Percentiles rank a stretch among this genome's conserved stretches.
phyloP scores from a whole-genome alignment of 2,888 invertebrate genomes.

The Hyposoter dolosus region DNA sequence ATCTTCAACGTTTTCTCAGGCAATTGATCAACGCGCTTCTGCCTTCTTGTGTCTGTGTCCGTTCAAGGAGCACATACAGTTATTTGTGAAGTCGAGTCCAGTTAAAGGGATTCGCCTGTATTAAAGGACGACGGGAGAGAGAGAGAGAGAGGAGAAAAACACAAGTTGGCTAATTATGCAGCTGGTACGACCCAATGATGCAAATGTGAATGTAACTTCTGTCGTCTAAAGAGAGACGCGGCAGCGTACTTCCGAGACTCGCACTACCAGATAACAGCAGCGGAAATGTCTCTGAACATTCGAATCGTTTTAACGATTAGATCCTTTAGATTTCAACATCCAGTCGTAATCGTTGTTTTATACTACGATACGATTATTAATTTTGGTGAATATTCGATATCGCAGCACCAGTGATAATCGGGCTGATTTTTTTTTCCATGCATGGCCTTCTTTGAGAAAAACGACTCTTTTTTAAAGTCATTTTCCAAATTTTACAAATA shows the following conservation, averaged over 20 bases:
- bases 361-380: too few species aligned
- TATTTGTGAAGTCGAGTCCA: constrained; percentile 43
- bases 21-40: constrained; percentile 21
- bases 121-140: neutral
- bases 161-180: constrained; percentile 42
- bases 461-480: too few species aligned
- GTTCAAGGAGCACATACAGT: constrained; percentile 41
- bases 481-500: too few species aligned
- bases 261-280: constrained; percentile 18
- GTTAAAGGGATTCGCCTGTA: constrained; percentile 11
- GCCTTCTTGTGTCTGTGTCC: neutral
- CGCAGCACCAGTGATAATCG: too few species aligned
- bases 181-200: constrained; percentile 45
- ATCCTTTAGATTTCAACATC: constrained; percentile 7
- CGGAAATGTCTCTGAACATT: constrained; percentile 36
- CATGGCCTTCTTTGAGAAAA: too few species aligned
- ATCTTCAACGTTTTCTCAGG: constrained; percentile 50
- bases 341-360: neutral
- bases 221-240: constrained; percentile 13
- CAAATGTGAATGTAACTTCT: constrained; percentile 50
- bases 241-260: constrained; percentile 10
- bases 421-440: too few species aligned
- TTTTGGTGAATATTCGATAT: too few species aligned
- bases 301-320: constrained; percentile 23
- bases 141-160: neutral